Evolutionary conservation across 2,797 vertebrate species (phyloP).

Genomic region (Eupleurogrammus muticus): DNA sequence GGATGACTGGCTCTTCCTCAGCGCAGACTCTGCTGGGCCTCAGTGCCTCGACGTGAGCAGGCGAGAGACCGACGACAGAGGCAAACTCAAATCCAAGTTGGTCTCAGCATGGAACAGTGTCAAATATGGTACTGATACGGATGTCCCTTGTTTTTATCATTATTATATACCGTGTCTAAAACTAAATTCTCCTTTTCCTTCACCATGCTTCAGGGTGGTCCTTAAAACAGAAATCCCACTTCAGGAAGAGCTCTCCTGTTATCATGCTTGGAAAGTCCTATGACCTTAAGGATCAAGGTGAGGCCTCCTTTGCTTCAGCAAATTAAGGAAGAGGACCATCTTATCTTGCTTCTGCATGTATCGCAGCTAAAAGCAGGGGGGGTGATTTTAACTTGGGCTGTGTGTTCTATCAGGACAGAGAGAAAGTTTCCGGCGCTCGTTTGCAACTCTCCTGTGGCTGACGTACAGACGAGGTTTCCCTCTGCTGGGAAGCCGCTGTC

Average conservation of each 20-base stretch:
- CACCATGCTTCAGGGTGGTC: conserved; percentile 83
- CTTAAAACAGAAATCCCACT: conserved; percentile 87
- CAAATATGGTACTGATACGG: conserved; percentile 87
- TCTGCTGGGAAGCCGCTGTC: conserved; percentile 77
- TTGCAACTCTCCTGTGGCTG: conserved; percentile 89
- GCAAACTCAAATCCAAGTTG: conserved; percentile 87
- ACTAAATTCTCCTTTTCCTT: not conserved
- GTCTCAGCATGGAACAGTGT: conserved; percentile 92
- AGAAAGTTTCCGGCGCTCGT: conserved; percentile 84
- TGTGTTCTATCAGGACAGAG: conserved; percentile 77
- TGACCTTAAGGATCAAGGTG: conserved; percentile 84
- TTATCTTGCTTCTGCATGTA: not conserved
- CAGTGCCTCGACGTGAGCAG: conserved; percentile 15
- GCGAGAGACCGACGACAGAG: conserved; percentile 77
- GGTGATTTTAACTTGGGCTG: not conserved
- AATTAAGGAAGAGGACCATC: not conserved
- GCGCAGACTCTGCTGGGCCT: conserved; percentile 39
- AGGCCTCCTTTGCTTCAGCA: conserved; percentile 1
- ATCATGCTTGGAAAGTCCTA: conserved; percentile 86
- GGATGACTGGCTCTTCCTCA: conserved; percentile 77
- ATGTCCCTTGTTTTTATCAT: not conserved
- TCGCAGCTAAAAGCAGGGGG: not conserved
- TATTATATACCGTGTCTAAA: not conserved
- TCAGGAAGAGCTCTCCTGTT: conserved; percentile 87
- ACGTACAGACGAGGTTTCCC: conserved; percentile 91